Percentiles rank a stretch among this genome's conserved stretches.
Conservation (phyloP, 2,113 vertebrate genomes). For the Acinonyx jubatus region DNA sequence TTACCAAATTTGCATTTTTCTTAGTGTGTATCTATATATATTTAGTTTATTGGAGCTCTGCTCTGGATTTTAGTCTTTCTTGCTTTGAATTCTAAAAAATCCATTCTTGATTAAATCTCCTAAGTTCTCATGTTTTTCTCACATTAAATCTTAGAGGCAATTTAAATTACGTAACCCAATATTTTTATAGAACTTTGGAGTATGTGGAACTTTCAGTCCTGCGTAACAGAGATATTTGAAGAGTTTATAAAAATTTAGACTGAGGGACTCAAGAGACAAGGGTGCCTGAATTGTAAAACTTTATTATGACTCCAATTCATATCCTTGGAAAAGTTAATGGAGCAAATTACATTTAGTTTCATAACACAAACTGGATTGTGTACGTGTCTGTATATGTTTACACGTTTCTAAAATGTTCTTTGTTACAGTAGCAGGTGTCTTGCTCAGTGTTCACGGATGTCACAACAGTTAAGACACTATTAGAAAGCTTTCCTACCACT, state of each 20-base stretch:
- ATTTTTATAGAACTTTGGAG: conserved; percentile 53
- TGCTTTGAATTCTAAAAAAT: conserved; percentile 54
- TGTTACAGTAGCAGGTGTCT: background rate
- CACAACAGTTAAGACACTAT: background rate
- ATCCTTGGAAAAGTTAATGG: conserved; percentile 2
- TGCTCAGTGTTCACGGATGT: background rate
- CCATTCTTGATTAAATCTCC: background rate
- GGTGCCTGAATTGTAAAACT: background rate
- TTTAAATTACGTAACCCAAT: background rate
- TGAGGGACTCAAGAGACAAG: conserved; percentile 10
- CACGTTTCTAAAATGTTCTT: background rate
- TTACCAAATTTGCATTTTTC: conserved; percentile 51
- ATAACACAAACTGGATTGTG: background rate
- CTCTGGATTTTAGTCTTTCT: conserved; percentile 33
- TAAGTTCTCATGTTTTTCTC: background rate
- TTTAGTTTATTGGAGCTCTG: background rate
- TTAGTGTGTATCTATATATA: background rate
- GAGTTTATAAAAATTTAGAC: background rate
- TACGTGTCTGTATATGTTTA: background rate
- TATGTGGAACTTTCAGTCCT: background rate
- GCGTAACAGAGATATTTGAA: background rate
- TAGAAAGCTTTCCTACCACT: background rate
- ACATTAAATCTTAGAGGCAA: conserved; percentile 45
- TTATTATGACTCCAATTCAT: background rate
- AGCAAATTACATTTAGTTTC: conserved; percentile 24